A percentile compares a stretch with the other conserved stretches of the same genome.
These are phyloP conservation scores for Hypocryptadius cinnamomeus DNA, from an alignment of 2,113 vertebrate genomes.

Conservation along the genomic window DNA sequence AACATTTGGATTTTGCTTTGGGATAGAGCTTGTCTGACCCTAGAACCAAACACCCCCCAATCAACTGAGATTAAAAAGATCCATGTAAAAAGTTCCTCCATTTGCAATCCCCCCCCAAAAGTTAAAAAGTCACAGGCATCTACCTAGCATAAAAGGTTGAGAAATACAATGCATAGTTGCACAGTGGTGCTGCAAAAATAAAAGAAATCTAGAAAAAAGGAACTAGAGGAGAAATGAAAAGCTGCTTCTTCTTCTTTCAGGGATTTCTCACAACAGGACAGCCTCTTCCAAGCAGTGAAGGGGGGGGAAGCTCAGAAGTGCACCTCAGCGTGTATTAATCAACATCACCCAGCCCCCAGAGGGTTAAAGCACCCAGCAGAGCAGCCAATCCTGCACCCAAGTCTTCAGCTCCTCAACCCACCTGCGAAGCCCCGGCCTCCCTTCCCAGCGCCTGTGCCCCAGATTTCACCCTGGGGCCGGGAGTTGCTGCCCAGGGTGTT, in stretches of 20 bases:
- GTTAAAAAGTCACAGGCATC: slow-evolving; percentile 85
- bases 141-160: slow-evolving; percentile 81
- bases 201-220: slow-evolving; percentile 56
- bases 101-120: slow-evolving; percentile 72
- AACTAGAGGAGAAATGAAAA: slow-evolving; percentile 58
- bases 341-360: slow-evolving; percentile 82
- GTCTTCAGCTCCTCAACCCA: slow-evolving; percentile 68
- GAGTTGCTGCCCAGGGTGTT: background rate
- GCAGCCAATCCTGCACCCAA: slow-evolving; percentile 75
- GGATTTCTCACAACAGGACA: slow-evolving; percentile 65
- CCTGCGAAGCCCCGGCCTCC: slow-evolving; percentile 28
- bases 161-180: slow-evolving; percentile 98
- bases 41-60: slow-evolving; percentile 81
- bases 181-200: slow-evolving; percentile 80
- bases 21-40: slow-evolving; percentile 98
- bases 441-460: background rate
- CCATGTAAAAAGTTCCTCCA: slow-evolving; percentile 88
- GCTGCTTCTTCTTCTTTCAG: slow-evolving; percentile 54
- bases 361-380: slow-evolving; percentile 78
- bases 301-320: slow-evolving; percentile 76
- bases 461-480: background rate
- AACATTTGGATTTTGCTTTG: slow-evolving; percentile 99
- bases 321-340: slow-evolving; percentile 82
- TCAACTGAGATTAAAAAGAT: slow-evolving; percentile 84
- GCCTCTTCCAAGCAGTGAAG: slow-evolving; percentile 84